phyloP scores from a whole-genome alignment of 2,113 vertebrate species.

The Pelobates fuscus region DNA sequence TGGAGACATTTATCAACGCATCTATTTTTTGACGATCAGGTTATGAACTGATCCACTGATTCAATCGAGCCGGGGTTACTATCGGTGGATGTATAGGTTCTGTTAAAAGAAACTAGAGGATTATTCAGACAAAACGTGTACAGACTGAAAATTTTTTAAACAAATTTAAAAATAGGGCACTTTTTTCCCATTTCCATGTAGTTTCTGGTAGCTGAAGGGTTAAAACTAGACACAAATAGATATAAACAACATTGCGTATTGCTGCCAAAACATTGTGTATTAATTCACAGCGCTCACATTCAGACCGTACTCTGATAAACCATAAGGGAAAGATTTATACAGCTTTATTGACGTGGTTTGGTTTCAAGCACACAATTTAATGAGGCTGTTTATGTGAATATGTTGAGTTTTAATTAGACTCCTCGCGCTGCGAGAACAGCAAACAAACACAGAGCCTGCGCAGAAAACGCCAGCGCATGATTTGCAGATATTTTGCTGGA shows the following conservation, averaged over 20 bases:
- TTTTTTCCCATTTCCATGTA: too few species aligned
- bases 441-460: background rate
- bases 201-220: background rate
- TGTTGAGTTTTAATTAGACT: conserved; percentile 40
- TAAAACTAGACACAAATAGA: background rate
- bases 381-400: conserved; percentile 43
- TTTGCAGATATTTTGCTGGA: conserved; percentile 16
- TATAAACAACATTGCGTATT: conserved; percentile 10
- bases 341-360: conserved; percentile 35
- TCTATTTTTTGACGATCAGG: too few species aligned
- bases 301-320: conserved; percentile 30
- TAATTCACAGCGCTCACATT: conserved; percentile 14
- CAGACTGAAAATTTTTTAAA: too few species aligned
- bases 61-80: too few species aligned
- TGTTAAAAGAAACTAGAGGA: too few species aligned
- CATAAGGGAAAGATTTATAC: conserved; percentile 39
- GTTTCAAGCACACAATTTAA: conserved; percentile 33
- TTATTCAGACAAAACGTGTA: too few species aligned
- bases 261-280: background rate
- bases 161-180: too few species aligned
- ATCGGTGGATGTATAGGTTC: too few species aligned
- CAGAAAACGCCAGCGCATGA: background rate
- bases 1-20: too few species aligned
- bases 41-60: too few species aligned
- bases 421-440: conserved; percentile 16